Evolutionary conservation across 2,888 invertebrate species (phyloP).

Genomic region (Dicyrtomina minuta): DNA sequence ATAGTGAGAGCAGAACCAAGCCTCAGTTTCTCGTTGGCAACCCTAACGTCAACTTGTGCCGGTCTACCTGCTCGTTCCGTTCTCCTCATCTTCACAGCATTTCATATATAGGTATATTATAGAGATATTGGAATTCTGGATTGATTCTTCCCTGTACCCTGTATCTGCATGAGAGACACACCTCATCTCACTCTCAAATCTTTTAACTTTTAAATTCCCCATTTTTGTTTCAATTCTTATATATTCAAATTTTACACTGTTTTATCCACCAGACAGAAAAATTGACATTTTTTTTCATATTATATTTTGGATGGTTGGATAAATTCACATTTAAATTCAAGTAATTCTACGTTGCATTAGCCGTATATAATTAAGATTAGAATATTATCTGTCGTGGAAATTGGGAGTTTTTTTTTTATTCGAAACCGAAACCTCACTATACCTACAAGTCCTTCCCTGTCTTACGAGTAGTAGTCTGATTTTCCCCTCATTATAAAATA

Average conservation of each 20-base stretch:
- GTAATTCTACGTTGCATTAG: no score
- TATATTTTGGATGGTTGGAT: neutral
- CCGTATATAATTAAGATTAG: no score
- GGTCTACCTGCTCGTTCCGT: neutral
- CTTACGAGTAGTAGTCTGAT: no score
- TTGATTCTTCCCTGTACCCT: neutral
- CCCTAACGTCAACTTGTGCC: conserved; percentile 43
- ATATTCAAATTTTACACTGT: neutral
- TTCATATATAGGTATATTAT: no score
- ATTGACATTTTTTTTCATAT: neutral
- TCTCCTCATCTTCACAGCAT: neutral
- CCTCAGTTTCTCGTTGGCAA: conserved; percentile 45
- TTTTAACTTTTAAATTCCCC: no score
- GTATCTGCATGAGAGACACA: neutral
- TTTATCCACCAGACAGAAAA: neutral
- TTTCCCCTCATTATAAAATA: no score
- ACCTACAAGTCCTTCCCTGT: no score
- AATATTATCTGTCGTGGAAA: no score
- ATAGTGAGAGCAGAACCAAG: conserved; percentile 32
- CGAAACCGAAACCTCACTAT: no score
- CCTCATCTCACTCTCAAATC: neutral
- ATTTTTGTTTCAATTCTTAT: no score
- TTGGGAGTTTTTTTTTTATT: no score
- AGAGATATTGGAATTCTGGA: neutral
- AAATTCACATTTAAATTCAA: neutral